phyloP scores from a whole-genome alignment of 2,113 vertebrate species.

The Marmota flaviventris region DNA sequence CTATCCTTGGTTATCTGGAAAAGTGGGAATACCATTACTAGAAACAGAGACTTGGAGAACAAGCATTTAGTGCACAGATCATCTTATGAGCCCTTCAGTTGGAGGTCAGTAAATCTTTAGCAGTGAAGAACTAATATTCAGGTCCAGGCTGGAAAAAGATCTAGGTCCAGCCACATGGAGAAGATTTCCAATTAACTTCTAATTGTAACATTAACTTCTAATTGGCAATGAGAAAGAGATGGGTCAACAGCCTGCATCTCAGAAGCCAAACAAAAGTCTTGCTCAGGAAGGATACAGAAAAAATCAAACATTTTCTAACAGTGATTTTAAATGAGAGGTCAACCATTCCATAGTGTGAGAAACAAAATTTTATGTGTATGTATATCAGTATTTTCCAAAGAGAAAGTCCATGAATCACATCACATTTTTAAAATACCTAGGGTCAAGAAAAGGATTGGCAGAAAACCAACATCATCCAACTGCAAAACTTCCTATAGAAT shows the following conservation, averaged over 20 bases:
- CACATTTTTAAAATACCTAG: neutral
- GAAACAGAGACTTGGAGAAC: neutral
- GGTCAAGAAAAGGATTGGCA: neutral
- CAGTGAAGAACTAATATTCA: neutral
- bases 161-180: neutral
- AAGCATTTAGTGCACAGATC: neutral
- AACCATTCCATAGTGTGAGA: neutral
- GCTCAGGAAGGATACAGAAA: neutral
- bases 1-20: neutral
- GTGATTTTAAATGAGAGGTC: neutral
- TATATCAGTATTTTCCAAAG: neutral
- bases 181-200: neutral
- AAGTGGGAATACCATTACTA: neutral
- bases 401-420: neutral
- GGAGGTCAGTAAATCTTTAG: neutral
- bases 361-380: neutral
- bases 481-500: neutral
- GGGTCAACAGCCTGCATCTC: neutral
- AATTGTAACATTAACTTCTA: neutral
- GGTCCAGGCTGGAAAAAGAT: neutral
- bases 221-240: neutral
- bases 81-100: neutral
- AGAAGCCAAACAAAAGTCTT: neutral
- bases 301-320: neutral
- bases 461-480: neutral